phyloP scores from a whole-genome alignment of 2,797 vertebrate genomes.

The Falco novaeseelandiae region DNA sequence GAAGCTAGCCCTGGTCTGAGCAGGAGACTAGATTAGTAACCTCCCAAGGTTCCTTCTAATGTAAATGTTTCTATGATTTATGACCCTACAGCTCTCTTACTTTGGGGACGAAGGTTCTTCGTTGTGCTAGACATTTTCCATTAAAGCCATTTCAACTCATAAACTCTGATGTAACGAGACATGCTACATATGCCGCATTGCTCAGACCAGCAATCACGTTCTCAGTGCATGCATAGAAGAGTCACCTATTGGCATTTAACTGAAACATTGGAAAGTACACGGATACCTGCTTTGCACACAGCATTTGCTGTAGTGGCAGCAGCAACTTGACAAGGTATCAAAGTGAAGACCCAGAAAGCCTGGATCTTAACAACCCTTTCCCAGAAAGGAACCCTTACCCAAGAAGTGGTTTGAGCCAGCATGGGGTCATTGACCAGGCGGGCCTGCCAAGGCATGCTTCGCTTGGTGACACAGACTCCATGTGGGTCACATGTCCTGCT shows the following conservation, averaged over 20 bases:
- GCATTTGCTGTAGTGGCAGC: not conserved
- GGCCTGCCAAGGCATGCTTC: slow-evolving; percentile 31
- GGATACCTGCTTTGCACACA: not conserved
- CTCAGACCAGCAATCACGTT: not conserved
- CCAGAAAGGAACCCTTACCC: slow-evolving; percentile 29
- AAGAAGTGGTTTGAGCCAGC: slow-evolving; percentile 22
- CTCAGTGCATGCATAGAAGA: not conserved
- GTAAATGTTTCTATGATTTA: not conserved
- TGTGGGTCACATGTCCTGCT: slow-evolving; percentile 60
- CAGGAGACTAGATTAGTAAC: not conserved
- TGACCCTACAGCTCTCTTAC: not conserved
- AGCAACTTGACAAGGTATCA: not conserved
- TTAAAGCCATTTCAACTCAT: not conserved
- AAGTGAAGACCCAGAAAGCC: not conserved
- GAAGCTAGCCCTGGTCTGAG: not conserved
- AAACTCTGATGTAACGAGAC: not conserved
- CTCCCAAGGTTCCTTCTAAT: not conserved
- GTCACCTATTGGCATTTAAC: not conserved
- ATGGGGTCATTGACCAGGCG: not conserved
- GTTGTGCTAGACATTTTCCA: not conserved
- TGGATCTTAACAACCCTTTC: slow-evolving; percentile 28
- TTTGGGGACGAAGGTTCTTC: not conserved
- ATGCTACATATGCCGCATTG: not conserved
- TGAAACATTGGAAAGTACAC: not conserved
- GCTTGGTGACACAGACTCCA: slow-evolving; percentile 39